Evolutionary conservation across 2,888 invertebrate genomes (phyloP).

Genomic region (Cepaea hortensis): DNA sequence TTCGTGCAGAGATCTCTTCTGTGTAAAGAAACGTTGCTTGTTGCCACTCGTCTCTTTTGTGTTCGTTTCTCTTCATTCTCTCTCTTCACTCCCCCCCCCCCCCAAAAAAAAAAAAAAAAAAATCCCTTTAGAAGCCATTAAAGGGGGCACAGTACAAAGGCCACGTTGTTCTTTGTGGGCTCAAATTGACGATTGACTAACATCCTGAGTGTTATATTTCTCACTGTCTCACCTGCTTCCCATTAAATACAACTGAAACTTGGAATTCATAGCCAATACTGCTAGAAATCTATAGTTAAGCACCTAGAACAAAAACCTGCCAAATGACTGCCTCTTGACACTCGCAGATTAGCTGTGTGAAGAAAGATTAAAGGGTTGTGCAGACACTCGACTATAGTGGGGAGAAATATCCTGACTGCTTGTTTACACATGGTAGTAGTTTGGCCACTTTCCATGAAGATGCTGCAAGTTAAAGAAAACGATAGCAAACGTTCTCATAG

Average conservation of each 20-base stretch:
- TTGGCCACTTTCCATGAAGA: slow-evolving; percentile 12
- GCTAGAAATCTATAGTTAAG: slow-evolving; percentile 34
- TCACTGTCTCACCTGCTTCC: slow-evolving; percentile 46
- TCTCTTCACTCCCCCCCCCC: too few species aligned
- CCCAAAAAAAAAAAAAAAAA: too few species aligned
- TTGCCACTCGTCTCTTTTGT: slow-evolving; percentile 48
- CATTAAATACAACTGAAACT: slow-evolving; percentile 36
- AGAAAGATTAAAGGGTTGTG: slow-evolving; percentile 23
- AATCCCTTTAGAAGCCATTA: slow-evolving; percentile 24
- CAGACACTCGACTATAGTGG: neutral
- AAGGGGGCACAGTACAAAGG: slow-evolving; percentile 42
- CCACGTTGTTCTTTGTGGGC: slow-evolving; percentile 44
- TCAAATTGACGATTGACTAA: slow-evolving; percentile 35
- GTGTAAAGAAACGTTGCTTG: slow-evolving; percentile 11
- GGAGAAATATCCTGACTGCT: slow-evolving; percentile 9
- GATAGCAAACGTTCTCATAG: too few species aligned
- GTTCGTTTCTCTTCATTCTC: slow-evolving; percentile 45
- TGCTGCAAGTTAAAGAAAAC: slow-evolving; percentile 21
- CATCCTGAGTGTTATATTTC: slow-evolving; percentile 38
- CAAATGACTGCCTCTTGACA: slow-evolving; percentile 36
- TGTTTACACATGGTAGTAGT: slow-evolving; percentile 30
- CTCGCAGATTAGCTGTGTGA: slow-evolving; percentile 26
- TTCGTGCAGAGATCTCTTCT: slow-evolving; percentile 27
- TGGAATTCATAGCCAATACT: slow-evolving; percentile 13
- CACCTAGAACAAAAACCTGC: slow-evolving; percentile 21